Evolutionary conservation across 2,888 invertebrate species (phyloP), one percentile per base, ranked within the genome.

Genomic region (Myathropa florea): DNA sequence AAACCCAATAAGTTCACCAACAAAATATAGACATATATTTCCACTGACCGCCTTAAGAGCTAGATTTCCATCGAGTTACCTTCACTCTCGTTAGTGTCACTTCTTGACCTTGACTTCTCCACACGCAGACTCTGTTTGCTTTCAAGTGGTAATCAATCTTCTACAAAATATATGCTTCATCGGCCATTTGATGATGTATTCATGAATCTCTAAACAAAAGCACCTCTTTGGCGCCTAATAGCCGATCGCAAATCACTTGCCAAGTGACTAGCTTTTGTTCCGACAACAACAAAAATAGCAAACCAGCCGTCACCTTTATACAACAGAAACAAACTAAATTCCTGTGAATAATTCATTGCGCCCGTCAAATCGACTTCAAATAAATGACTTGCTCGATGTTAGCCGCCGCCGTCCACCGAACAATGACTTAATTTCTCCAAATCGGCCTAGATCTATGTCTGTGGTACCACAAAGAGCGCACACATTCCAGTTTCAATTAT

Each of bases 401-500:
- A 65, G 70, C 65, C 60, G 67, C 18, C 46, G 46, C 18, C 7
- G 46, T 46, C 46, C 18, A 18, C 46, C 75, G 55, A 84, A 71
- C 80, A 84, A 84, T 84, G 75, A 55, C 76, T 81, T 81, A 81
- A 80, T 84, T 81, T 76, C 33, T 18, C 71, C 57, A 59, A 81
- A 85, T 81, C 30, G 75, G 12, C 6, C 33, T 30, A 39, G 70
- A 79, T 84, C 78, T 71, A 39, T 65, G 59, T 7, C 21, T 7
- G 1, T 14, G 36, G 28, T 30, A 2, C 59, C 18, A 70, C 67
- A 83, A 68, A 53, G 26, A 60, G 79, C 68, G 33, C 33, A 33
- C 33, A 75, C 71, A 78, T 85, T 78, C 82, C 64, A 59, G 77
- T 73, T 73, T 73, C 82, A 82, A 85, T 85, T 82, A 85, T 78